Evolutionary conservation across 2,797 vertebrate genomes (phyloP).

Genomic region (Hippopotamyrus pictus): DNA sequence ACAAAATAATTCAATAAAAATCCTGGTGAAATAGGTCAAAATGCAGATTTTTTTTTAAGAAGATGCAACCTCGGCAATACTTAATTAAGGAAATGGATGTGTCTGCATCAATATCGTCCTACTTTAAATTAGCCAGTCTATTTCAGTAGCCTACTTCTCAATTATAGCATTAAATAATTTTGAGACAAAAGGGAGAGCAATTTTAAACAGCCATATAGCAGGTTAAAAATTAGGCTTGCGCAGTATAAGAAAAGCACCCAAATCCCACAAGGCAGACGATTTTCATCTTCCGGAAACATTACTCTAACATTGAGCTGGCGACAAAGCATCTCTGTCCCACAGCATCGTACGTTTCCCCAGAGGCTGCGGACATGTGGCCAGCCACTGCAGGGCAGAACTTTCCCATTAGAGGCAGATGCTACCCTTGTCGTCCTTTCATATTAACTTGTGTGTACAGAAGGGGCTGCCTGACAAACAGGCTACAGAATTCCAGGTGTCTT

Average conservation of each 20-base stretch:
- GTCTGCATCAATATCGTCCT: constrained; percentile 8
- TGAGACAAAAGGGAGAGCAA: neutral
- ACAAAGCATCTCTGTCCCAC: neutral
- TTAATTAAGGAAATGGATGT: neutral
- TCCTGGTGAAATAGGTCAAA: neutral
- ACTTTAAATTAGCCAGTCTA: neutral
- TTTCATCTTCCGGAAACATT: neutral
- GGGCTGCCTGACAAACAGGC: neutral
- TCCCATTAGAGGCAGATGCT: constrained; percentile 3
- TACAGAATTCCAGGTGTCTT: constrained; percentile 1
- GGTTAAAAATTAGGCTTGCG: neutral
- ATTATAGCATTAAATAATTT: constrained; percentile 14
- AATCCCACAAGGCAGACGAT: neutral
- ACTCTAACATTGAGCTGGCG: neutral
- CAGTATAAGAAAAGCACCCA: constrained; percentile 7
- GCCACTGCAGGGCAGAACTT: constrained; percentile 1
- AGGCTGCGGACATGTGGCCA: neutral
- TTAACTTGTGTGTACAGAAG: constrained; percentile 3
- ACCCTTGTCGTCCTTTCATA: constrained; percentile 5
- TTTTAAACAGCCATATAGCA: neutral
- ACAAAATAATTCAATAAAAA: neutral
- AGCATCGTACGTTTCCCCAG: neutral
- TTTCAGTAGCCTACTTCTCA: constrained; percentile 8
- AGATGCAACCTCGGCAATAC: neutral
- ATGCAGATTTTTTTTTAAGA: neutral